Evolutionary conservation across 2,113 vertebrate genomes (phyloP), one percentile per base, ranked within the genome.

Genomic region (Cricetomys ansorgei): DNA sequence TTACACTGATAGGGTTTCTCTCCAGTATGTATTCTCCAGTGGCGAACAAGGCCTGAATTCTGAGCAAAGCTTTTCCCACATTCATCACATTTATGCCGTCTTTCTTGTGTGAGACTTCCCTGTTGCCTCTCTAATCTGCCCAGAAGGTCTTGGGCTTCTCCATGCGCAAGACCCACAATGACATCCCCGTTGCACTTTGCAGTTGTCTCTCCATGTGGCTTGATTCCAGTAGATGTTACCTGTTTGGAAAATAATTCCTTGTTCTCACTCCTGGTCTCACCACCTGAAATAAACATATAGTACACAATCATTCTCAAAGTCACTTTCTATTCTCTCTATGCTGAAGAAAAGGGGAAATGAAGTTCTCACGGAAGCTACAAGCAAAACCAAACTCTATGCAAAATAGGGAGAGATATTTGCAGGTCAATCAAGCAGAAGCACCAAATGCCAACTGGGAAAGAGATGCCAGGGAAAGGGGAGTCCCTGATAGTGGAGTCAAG

Each of bases 1-100:
- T 92, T 94, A 91, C 98, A 98, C n/a, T 98, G 97, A 64, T 98
- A 98, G 0, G 98, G 98, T 43, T 98, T 98, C 91, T 98, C 98
- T 86, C 98, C 98, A 29, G 97, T 98, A 92, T 98, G 98, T 57
- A 97, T 97, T 79, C 94, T 97, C 88, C 91, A 91, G 57, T 97
- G 96, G 57, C 96, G 92, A 48, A 97, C 97, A 62, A 98, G 97
- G 94, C 98, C 95, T 50, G 96, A 97, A 76, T 93, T 84, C 65
- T 97, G 96, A 64, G 97, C 94, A 92, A 97, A 98, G 80, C 96
- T 98, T 92, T 97, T 98, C 27, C 97, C 96, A 92, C 98, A 98
- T 86, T 98, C 98, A 53, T 98, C 97, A 94, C 97, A 98, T 89
- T 96, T 97, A 91, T 98, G 97, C 50, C 97, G 97, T 96, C 93